These are phyloP conservation scores for Pandion haliaetus DNA, from an alignment of 2,113 vertebrate genomes.

Conservation along the genomic window DNA sequence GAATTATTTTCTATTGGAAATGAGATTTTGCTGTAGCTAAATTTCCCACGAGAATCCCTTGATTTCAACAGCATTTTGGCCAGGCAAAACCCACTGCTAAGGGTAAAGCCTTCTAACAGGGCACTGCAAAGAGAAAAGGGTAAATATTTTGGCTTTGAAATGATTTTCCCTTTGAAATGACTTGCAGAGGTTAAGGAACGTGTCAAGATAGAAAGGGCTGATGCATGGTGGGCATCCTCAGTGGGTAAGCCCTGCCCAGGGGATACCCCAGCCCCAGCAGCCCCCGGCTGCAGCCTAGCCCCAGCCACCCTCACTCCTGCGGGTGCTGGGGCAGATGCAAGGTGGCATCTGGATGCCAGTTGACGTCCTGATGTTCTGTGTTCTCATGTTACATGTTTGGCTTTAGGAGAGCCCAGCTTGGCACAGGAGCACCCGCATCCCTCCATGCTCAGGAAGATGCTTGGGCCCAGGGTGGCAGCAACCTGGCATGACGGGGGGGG, in stretches of 20 bases:
- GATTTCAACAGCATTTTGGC: not conserved
- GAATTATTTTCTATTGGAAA: not conserved
- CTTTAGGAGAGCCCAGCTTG: not conserved
- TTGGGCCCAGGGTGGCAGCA: not conserved
- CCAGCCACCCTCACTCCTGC: rapidly evolving
- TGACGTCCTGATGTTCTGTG: not conserved
- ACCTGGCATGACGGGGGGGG: rapidly evolving
- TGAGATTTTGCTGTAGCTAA: not conserved
- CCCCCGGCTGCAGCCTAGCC: not conserved
- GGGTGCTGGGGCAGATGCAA: not conserved
- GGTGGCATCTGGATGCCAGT: not conserved
- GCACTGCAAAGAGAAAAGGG: not conserved
- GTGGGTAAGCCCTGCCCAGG: not conserved
- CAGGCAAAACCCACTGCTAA: not conserved
- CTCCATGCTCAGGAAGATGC: not conserved
- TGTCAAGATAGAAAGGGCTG: not conserved
- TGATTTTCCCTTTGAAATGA: not conserved
- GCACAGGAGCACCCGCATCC: rapidly evolving
- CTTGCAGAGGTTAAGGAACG: not conserved
- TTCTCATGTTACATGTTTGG: rapidly evolving
- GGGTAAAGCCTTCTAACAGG: not conserved
- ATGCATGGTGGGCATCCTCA: rapidly evolving
- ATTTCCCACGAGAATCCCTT: not conserved
- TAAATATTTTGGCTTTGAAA: not conserved
- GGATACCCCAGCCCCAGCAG: not conserved